A percentile compares a stretch with the other conserved stretches of the same genome.
These are phyloP conservation scores for Sinocyclocheilus rhinocerous DNA, from an alignment of 2,113 vertebrate species.

Conservation along the genomic window DNA sequence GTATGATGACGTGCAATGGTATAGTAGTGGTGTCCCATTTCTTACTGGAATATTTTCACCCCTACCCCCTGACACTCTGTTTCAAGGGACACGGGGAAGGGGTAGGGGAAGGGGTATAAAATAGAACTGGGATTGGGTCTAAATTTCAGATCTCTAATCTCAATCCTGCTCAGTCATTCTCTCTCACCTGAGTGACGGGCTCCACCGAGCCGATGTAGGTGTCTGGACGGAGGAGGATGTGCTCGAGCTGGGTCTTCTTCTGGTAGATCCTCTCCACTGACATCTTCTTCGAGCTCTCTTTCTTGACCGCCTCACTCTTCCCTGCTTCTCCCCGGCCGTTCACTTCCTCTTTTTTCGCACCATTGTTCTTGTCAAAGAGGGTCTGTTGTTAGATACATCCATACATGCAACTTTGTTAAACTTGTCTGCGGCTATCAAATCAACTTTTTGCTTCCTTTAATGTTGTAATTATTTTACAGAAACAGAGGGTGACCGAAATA, in stretches of 20 bases:
- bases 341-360: slow-evolving; percentile 85
- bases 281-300: slow-evolving; percentile 88
- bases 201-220: slow-evolving; percentile 96
- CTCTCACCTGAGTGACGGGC: slow-evolving; percentile 88
- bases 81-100: no score
- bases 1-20: no score
- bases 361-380: slow-evolving; percentile 87
- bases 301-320: slow-evolving; percentile 75
- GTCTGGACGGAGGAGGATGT: slow-evolving; percentile 97
- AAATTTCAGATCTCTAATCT: not conserved
- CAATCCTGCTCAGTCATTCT: not conserved
- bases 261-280: slow-evolving; percentile 98
- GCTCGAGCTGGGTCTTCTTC: slow-evolving; percentile 98
- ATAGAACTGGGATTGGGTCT: no score
- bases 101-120: no score
- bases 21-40: no score
- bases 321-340: slow-evolving; percentile 78
- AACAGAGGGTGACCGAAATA: not conserved
- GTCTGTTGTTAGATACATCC: slow-evolving; percentile 72
- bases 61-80: no score
- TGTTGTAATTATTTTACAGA: slow-evolving; percentile 19
- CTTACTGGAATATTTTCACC: no score
- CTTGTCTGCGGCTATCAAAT: not conserved
- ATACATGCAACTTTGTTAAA: slow-evolving; percentile 22
- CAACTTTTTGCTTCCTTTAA: not conserved